Evolutionary conservation across 2,888 invertebrate genomes (phyloP), one percentile per base, ranked within the genome.

Genomic region (Selenia dentaria): DNA sequence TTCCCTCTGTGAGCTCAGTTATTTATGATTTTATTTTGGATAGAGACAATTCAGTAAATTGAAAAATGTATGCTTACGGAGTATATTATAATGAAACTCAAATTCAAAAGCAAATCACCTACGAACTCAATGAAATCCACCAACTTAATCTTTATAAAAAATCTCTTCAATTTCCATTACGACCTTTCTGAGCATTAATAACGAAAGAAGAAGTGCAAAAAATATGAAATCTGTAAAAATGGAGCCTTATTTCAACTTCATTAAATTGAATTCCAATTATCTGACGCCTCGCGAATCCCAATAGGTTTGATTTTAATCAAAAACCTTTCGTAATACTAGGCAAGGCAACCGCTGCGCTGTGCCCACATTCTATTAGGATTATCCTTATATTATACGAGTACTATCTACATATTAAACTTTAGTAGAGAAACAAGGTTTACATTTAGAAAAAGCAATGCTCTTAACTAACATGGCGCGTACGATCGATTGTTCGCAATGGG

Each of bases 211-310:
- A 33, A 29, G 29, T 35, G 45, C 24, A 45, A 45, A 44, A 43
- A 45, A 45, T 39, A 35, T 45, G 38, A 31, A 45, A 39, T 20
- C 42, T 29, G 34, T 29, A 11, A 24, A 33, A 31, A 25, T 34
- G 34, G 10, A 6, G 26, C 34, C 39, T 35, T 45, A 45, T 39
- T 45, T 45, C 45, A 38, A 51, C 49, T 51, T 51, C 49, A 55
- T 51, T 52, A 45, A 54, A 52, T 48, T 40, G 50, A 16, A 44
- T 46, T 48, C 54, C 57, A 57, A 57, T 57, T 57, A 57, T 57
- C 43, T 41, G 48, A 47, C 47, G 52, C 41, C 42, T 49, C 43
- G 41, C 34, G 50, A 52, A 54, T 54, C 50, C 57, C 52, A 28
- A 37, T 20, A 41, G 54, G 37, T 27, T 54, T 31, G 28, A 26